These are phyloP conservation scores for Limnephilus lunatus DNA, from an alignment of 2,888 invertebrate genomes.

Conservation along the genomic window DNA sequence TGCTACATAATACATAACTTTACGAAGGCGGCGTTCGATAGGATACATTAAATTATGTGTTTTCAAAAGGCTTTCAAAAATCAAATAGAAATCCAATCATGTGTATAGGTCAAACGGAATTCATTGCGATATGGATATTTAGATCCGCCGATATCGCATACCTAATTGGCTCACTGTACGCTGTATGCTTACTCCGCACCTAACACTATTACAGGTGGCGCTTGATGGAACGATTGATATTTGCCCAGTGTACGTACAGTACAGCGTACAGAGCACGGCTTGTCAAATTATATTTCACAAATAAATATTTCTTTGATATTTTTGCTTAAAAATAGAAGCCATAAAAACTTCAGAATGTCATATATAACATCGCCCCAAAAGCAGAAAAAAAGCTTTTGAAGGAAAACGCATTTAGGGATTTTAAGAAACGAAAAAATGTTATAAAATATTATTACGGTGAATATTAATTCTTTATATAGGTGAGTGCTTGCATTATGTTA, in stretches of 20 bases:
- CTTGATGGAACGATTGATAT: not conserved
- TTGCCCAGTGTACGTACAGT: not conserved
- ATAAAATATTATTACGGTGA: too few relatives aligned
- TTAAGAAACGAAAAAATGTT: too few relatives aligned
- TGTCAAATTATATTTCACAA: not conserved
- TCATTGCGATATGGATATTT: not conserved
- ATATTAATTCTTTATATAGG: too few relatives aligned
- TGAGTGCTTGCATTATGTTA: too few relatives aligned
- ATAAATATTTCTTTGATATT: not conserved
- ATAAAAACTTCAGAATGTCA: too few relatives aligned
- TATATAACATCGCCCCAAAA: too few relatives aligned
- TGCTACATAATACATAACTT: too few relatives aligned
- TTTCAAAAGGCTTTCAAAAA: too few relatives aligned
- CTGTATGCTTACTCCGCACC: not conserved
- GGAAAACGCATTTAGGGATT: too few relatives aligned
- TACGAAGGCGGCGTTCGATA: too few relatives aligned
- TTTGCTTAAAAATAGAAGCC: not conserved
- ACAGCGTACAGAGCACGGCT: not conserved
- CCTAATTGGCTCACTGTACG: constrained; percentile 31
- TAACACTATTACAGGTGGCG: constrained; percentile 14
- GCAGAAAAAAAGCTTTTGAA: too few relatives aligned
- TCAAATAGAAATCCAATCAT: not conserved
- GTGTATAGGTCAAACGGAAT: not conserved
- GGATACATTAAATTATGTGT: too few relatives aligned
- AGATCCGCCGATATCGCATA: not conserved